Conservation (phyloP, 2,888 invertebrate species). For the Eupithecia insigniata region DNA sequence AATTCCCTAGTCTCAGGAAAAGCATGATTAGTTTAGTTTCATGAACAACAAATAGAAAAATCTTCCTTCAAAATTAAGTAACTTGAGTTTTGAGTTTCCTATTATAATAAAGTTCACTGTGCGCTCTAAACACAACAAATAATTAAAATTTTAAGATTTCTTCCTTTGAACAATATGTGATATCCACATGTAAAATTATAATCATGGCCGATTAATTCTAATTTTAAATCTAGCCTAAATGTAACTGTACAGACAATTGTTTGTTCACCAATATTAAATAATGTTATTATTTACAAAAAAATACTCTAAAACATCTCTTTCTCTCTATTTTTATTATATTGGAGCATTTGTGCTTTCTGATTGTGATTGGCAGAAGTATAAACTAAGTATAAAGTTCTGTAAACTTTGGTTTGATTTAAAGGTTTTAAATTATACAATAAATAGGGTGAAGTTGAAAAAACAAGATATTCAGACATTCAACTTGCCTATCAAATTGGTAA, state of each 20-base stretch:
- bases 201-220: slow-evolving; percentile 74
- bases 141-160: slow-evolving; percentile 50
- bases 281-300: slow-evolving; percentile 70
- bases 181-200: slow-evolving; percentile 63
- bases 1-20: not conserved
- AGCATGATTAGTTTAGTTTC: not conserved
- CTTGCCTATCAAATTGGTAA: not conserved
- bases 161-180: slow-evolving; percentile 69
- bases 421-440: slow-evolving; percentile 8
- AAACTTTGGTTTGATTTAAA: slow-evolving; percentile 29
- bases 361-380: slow-evolving; percentile 23
- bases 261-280: slow-evolving; percentile 62
- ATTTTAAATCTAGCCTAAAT: slow-evolving; percentile 64
- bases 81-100: not conserved
- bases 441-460: not conserved
- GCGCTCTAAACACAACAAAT: slow-evolving; percentile 8
- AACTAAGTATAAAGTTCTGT: slow-evolving; percentile 22
- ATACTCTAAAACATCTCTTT: slow-evolving; percentile 55
- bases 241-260: slow-evolving; percentile 76
- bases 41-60: not conserved
- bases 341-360: slow-evolving; percentile 30
- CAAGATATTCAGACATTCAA: not conserved
- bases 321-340: slow-evolving; percentile 42
- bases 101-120: slow-evolving; percentile 1
- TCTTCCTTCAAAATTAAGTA: not conserved